Evolutionary conservation across 2,888 invertebrate genomes (phyloP).

Genomic region (Melipona bicolor): DNA sequence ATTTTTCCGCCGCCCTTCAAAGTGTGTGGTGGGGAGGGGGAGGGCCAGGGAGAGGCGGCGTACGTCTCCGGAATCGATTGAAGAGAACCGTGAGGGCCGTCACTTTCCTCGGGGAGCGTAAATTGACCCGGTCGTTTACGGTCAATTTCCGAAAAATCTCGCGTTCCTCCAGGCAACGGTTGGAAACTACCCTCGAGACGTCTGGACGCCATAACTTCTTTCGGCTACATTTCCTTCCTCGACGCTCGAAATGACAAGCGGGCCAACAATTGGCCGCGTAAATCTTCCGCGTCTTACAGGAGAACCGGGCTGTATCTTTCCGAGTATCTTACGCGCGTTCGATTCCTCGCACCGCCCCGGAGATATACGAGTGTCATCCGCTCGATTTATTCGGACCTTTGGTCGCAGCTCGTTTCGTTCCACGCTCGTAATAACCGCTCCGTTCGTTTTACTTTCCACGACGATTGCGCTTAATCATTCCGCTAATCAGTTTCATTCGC

Average conservation of each 20-base stretch:
- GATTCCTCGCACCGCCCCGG: constrained; percentile 31
- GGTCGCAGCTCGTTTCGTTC: background rate
- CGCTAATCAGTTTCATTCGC: background rate
- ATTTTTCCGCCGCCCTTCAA: constrained; percentile 43
- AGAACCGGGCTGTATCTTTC: constrained; percentile 3
- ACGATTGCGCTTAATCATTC: background rate
- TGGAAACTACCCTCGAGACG: constrained; percentile 32
- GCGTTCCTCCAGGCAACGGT: constrained; percentile 22
- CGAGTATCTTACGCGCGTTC: background rate
- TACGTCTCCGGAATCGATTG: constrained; percentile 48
- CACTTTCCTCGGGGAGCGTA: constrained; percentile 54
- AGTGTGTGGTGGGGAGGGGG: no score
- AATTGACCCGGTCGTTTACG: constrained; percentile 62
- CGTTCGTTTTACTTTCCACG: no score
- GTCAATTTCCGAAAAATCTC: constrained; percentile 65
- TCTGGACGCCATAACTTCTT: constrained; percentile 57
- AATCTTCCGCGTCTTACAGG: constrained; percentile 34
- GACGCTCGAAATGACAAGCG: constrained; percentile 37
- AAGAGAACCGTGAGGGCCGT: constrained; percentile 31
- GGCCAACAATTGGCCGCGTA: constrained; percentile 47
- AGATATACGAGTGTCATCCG: constrained; percentile 11
- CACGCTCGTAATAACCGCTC: background rate
- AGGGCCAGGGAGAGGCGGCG: background rate
- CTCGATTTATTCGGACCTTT: constrained; percentile 22
- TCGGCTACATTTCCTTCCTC: constrained; percentile 50